Evolutionary conservation across 2,888 invertebrate species (phyloP).

Genomic region (Chloroclystis v-ata): DNA sequence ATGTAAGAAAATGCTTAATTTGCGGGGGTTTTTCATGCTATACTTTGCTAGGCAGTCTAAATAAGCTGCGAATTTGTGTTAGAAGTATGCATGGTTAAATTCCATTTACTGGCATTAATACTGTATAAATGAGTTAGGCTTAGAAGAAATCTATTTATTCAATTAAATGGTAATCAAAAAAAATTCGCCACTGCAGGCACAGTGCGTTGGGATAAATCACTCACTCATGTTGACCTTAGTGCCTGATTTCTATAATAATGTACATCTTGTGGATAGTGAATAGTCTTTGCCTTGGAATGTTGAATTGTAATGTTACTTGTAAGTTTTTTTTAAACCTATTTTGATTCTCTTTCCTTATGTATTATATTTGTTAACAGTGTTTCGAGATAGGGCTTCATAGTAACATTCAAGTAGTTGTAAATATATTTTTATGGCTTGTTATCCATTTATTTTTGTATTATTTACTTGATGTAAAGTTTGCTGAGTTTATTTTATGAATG

Average conservation of each 20-base stretch:
- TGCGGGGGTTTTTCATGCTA: slow-evolving; percentile 17
- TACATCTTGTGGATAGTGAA: slow-evolving; percentile 6
- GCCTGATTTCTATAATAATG: neutral
- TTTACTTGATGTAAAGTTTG: slow-evolving; percentile 66
- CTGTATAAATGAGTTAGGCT: neutral
- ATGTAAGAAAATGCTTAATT: slow-evolving; percentile 20
- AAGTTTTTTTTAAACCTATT: slow-evolving; percentile 29
- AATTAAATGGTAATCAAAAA: neutral
- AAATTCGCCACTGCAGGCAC: neutral
- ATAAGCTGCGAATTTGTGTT: slow-evolving; percentile 1
- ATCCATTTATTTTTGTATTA: slow-evolving; percentile 55
- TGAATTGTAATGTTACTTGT: slow-evolving; percentile 21
- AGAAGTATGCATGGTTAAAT: neutral
- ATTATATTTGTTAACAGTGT: slow-evolving; percentile 30
- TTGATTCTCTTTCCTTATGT: slow-evolving; percentile 26
- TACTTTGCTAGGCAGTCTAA: slow-evolving; percentile 3
- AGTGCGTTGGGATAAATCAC: neutral
- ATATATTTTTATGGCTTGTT: slow-evolving; percentile 46
- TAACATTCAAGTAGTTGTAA: slow-evolving; percentile 55
- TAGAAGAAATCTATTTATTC: neutral
- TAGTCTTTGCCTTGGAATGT: neutral
- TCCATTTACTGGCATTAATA: no score
- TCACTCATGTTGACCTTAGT: slow-evolving; percentile 6
- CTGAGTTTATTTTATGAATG: slow-evolving; percentile 44
- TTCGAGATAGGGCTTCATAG: slow-evolving; percentile 34